Evolutionary conservation across 2,888 invertebrate species (phyloP), one percentile per base, ranked within the genome.

Genomic region (Pandemis heparana): DNA sequence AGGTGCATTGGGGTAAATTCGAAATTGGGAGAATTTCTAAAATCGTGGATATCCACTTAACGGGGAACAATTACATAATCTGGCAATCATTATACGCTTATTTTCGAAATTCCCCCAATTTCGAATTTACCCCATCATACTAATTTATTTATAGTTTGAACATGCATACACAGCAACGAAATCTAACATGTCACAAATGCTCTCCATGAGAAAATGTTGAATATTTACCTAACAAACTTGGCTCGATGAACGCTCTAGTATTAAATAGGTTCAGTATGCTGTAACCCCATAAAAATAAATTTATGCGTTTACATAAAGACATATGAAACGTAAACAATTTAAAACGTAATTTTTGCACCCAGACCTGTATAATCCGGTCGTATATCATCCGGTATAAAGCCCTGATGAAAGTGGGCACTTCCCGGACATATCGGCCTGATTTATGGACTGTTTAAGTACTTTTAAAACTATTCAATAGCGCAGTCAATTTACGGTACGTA

Each of bases 391-490:
- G 80, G 83, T 82, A 83, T 87, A 85, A 89, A 88, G 87, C 84
- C 80, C 85, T 91, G 90, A 91, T 91, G 92, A 92, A 92, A 89
- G 89, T 86, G 88, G 89, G 89, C 83, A 86, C 87, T 89, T 87
- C 84, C 83, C 83, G 85, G 89, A 91, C 91, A 88, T 91, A 91
- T 91, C 92, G 86, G 82, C 87, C 86, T 93, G 93, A 93, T 92
- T 93, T 93, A 92, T 92, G 85, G 83, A 91, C 90, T 92, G 85
- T 88, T 87, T 88, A 90, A 92, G 89, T 87, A 89, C 90, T 88
- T 87, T 92, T 89, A 89, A 92, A 92, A 92, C 91, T 89, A 88
- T 88, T 81, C 85, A 78, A 81, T 81, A 85, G 84, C 85, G 83
- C 85, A 87, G 81, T 82, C 83, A 86, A 89, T 89, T 86, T 86